phyloP scores from a whole-genome alignment of 2,113 vertebrate species.

The Melospiza melodia region DNA sequence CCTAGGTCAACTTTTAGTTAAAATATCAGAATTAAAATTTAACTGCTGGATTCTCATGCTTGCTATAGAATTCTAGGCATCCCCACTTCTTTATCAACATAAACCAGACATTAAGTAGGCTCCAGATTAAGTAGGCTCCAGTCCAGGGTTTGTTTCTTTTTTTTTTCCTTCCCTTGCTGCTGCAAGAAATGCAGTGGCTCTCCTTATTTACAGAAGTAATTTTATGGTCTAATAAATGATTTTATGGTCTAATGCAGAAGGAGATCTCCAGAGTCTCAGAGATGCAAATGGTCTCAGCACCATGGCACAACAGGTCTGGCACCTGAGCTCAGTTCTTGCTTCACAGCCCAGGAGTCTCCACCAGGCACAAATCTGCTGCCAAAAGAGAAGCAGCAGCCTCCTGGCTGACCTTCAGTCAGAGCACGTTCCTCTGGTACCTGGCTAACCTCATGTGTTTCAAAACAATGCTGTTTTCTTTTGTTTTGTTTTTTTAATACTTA shows the following conservation, averaged over 20 bases:
- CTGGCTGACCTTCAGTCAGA: not conserved
- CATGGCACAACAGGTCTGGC: not conserved
- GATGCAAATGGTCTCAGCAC: not conserved
- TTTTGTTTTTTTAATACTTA: not conserved
- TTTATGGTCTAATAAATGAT: not conserved
- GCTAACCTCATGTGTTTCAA: not conserved
- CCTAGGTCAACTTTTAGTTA: not conserved
- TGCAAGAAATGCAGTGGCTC: not conserved
- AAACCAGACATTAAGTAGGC: not conserved
- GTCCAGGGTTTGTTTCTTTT: fast-evolving
- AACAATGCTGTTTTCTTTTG: not conserved
- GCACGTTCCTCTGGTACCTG: fast-evolving
- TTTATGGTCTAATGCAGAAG: not conserved
- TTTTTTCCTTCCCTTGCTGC: not conserved
- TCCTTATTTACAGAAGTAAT: not conserved
- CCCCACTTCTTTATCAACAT: not conserved
- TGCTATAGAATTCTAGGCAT: not conserved
- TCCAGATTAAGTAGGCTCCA: not conserved
- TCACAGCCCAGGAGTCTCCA: not conserved
- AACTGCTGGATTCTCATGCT: not conserved
- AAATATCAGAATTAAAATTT: not conserved
- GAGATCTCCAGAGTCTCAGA: not conserved
- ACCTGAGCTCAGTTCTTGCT: not conserved
- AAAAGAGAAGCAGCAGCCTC: not conserved
- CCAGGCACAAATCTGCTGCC: not conserved